These are phyloP conservation scores for Coluber constrictor DNA, from an alignment of 2,797 vertebrate species.

Conservation along the genomic window DNA sequence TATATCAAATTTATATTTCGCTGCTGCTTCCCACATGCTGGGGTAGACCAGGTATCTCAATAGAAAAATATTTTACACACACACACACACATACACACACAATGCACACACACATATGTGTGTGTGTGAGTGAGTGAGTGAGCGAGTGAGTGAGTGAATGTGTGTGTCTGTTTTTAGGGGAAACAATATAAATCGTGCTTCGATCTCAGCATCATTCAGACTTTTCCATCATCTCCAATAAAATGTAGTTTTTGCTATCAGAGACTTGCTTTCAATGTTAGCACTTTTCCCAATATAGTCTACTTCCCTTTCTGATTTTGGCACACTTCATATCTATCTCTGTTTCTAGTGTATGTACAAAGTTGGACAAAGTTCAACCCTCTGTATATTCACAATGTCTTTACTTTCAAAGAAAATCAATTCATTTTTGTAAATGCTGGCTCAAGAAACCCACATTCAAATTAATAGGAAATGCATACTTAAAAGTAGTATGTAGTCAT, in stretches of 20 bases:
- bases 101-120: too few species aligned
- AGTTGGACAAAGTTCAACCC: neutral
- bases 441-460: neutral
- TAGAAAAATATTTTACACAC: too few species aligned
- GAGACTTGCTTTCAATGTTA: neutral
- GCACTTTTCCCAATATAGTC: neutral
- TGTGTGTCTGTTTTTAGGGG: neutral
- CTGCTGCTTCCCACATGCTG: too few species aligned
- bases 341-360: slow-evolving; percentile 2
- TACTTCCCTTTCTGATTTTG: slow-evolving; percentile 11
- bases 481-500: neutral
- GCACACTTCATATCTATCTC: neutral
- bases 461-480: neutral
- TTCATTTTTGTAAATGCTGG: neutral
- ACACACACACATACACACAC: too few species aligned
- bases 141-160: too few species aligned
- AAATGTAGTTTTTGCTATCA: slow-evolving; percentile 12
- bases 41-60: too few species aligned
- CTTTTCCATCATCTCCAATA: neutral
- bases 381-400: neutral
- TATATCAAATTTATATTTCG: too few species aligned
- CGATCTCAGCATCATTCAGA: neutral
- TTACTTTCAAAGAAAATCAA: neutral
- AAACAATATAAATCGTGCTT: slow-evolving; percentile 11
- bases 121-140: too few species aligned